A percentile compares a stretch with the other conserved stretches of the same genome.
phyloP scores from a whole-genome alignment of 2,888 invertebrate genomes.

The Pseudoips prasinana region DNA sequence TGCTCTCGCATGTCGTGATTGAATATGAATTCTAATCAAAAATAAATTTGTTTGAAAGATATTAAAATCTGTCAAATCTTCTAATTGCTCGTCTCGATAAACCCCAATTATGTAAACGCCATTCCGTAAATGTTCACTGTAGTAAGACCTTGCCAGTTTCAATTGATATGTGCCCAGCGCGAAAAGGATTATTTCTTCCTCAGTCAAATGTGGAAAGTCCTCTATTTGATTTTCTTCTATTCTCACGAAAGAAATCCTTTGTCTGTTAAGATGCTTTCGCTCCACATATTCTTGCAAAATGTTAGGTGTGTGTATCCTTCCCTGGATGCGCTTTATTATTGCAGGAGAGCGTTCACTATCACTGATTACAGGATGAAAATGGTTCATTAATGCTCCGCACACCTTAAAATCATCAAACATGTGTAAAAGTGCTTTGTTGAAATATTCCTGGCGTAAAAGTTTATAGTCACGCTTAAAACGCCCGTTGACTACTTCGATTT shows the following conservation, averaged over 20 bases:
- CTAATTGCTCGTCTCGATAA: conserved; percentile 6
- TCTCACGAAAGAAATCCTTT: background rate
- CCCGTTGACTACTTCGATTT: conserved; percentile 9
- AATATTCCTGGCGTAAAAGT: conserved; percentile 4
- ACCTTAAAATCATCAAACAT: conserved; percentile 1
- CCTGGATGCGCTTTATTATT: conserved; percentile 11
- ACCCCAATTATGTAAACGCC: conserved; percentile 8
- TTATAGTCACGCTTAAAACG: conserved; percentile 10
- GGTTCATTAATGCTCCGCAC: background rate
- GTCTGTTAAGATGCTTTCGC: background rate
- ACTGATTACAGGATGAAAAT: conserved; percentile 3
- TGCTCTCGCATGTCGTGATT: conserved; percentile 3
- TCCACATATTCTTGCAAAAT: conserved; percentile 2
- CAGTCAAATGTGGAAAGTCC: background rate
- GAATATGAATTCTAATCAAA: conserved; percentile 4
- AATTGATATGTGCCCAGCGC: conserved; percentile 7
- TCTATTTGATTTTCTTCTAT: background rate
- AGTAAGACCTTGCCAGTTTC: conserved; percentile 12
- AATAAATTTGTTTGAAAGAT: conserved; percentile 3
- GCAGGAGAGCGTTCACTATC: conserved; percentile 8
- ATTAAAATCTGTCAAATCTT: conserved; percentile 3
- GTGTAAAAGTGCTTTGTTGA: conserved; percentile 1
- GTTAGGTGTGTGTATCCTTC: conserved; percentile 2
- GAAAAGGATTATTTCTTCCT: background rate
- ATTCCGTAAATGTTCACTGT: conserved; percentile 8